These are phyloP conservation scores for Drosophila picticornis DNA, from an alignment of 2,888 invertebrate genomes.

Conservation along the genomic window DNA sequence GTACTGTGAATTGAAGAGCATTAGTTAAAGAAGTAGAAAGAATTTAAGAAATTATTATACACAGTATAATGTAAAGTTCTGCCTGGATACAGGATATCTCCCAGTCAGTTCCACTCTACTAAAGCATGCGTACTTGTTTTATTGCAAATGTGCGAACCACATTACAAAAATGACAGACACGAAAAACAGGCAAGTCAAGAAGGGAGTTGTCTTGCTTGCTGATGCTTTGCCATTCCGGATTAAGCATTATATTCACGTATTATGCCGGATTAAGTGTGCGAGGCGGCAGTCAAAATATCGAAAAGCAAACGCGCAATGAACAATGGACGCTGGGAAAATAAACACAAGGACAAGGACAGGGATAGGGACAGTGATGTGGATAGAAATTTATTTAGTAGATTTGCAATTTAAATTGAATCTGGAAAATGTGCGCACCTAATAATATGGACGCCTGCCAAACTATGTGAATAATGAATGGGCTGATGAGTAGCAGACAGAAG, in stretches of 20 bases:
- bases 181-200: constrained; percentile 11
- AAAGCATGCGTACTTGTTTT: constrained; percentile 2
- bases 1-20: not conserved
- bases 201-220: constrained; percentile 26
- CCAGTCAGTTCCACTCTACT: not conserved
- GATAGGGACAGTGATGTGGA: not conserved
- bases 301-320: not conserved
- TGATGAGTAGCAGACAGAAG: constrained; percentile 27
- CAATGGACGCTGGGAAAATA: not conserved
- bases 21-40: not conserved
- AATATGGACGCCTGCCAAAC: constrained; percentile 14
- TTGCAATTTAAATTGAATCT: constrained; percentile 46
- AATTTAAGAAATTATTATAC: not conserved
- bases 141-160: constrained; percentile 13
- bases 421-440: constrained; percentile 26
- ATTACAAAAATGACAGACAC: constrained; percentile 24
- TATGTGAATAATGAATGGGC: constrained; percentile 36
- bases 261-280: constrained; percentile 43
- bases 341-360: not conserved
- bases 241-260: constrained; percentile 53
- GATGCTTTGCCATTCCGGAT: constrained; percentile 51
- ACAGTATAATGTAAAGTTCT: not conserved
- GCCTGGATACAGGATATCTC: not conserved
- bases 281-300: constrained; percentile 5
- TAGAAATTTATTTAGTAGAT: constrained; percentile 27